Base-by-base conservation (phyloP, 2,797 vertebrate genomes). In the Tiaroga cobitis region DNA sequence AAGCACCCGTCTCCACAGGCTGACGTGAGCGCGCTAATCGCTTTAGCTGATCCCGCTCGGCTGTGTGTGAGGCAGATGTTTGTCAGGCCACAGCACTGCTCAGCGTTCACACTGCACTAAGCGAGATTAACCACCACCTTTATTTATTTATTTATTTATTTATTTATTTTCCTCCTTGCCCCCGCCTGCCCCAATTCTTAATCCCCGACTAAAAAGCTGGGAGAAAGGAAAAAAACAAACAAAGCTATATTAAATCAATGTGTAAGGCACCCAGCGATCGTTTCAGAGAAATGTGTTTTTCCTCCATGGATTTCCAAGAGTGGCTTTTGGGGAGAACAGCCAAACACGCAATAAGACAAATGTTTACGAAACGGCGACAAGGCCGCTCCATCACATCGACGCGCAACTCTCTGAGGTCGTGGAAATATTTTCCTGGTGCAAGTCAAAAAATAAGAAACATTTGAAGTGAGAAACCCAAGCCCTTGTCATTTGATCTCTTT, bases 1-100 rank as follows among this genome's bases (percentile, higher is more conserved):
- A 63, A 78, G 68, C 69, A 68, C 73, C 86, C 85, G 68, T 91
- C 92, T 93, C 61, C 49, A 43, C 86, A 88, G 90, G 86, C 89
- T 83, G 89, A 80, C 90, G 87, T 92, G 92, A 92, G 90, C 90
- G 87, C 91, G 88, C 90, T 95, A 95, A 96, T 95, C 94, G 92
- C 92, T 93, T 94, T 92, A 94, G 94, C 93, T 94, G 95, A 94
- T 95, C 94, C 92, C 88, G 86, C 90, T 92, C 88, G 90, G 90
- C 92, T 92, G 90, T 89, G 84, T 87, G 89, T 2, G 34, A 93
- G 91, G 92, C 93, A 95, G 93, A 95, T 96, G 95, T 94, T 95
- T 92, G 91, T 91, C 91, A 90, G 89, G 91, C 84, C 89, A 88
- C 89, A 89, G 86, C 90, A 91, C 91, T 95, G 92, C 92, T 92